Base-by-base conservation (phyloP, 1,140 invertebrate species). In the Habropoda laboriosa region DNA sequence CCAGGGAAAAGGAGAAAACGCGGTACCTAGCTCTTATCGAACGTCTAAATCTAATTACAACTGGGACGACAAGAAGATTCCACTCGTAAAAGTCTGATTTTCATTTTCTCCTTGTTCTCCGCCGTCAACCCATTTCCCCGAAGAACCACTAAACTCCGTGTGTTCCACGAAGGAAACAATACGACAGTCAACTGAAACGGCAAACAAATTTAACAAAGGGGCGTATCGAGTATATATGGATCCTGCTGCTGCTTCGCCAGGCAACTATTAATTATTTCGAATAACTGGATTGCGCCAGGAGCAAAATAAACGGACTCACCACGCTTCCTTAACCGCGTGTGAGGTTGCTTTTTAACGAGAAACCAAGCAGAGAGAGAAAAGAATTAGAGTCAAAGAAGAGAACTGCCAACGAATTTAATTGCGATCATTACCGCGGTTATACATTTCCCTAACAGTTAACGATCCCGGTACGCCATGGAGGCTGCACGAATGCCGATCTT, bases 321-420 rank as follows among this genome's bases (percentile, higher is more conserved):
- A 55, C 58, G 78, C 78, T 74, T 55, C 60, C 77, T 53, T 67
- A 57, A 80, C 35, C 70, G 63, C 12, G 40, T 27, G 24, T 49
- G n/a, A 13, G 32, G 12, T 21, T n/a, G n/a, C n/a, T 55, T 64
- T 32, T 53, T 55, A 58, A 75, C 67, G 64, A 71, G 49, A 42
- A 6, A 30, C 3, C n/a, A 16, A 0, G 4, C 13, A 47, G 27
- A 21, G 1, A 21, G 49, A 18, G 42, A 24, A 6, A 18, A 4
- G 57, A 79, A 68, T 61, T 40, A 45, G 57, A 55, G 47, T 66
- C 67, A 12, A 40, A 40, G 58, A 74, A 66, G 68, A 40, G 68
- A 74, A 55, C 63, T 38, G 38, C 40, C 47, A 42, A n/a, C 67
- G 77, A 86, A 85, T 82, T 82, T 80, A 86, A 85, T 86, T 73